Percentiles rank a stretch among this genome's conserved stretches.
Conservation (phyloP, 2,888 invertebrate species). For the Stenurella melanura region DNA sequence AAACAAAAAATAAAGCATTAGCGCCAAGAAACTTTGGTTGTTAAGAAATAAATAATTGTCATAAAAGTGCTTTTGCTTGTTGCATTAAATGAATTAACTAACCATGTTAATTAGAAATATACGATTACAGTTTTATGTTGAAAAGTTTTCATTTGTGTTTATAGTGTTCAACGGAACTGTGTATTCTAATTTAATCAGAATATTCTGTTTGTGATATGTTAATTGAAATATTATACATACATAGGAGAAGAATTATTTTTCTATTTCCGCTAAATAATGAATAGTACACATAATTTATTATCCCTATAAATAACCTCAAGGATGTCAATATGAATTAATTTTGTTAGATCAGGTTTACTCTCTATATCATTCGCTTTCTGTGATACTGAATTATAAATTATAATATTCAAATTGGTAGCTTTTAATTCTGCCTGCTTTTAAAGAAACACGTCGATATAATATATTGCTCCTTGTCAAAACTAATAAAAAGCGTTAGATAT, state of each 20-base stretch:
- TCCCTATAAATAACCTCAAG: neutral
- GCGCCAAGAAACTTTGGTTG: neutral
- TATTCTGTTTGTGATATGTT: neutral
- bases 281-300: neutral
- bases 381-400: too few relatives aligned
- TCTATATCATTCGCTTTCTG: too few relatives aligned
- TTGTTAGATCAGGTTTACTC: neutral
- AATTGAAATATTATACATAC: too few relatives aligned
- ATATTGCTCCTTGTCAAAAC: too few relatives aligned
- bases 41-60: neutral
- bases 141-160: neutral
- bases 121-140: neutral
- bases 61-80: constrained; percentile 7
- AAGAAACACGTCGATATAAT: too few relatives aligned
- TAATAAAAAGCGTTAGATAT: too few relatives aligned
- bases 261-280: neutral
- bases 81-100: constrained; percentile 5
- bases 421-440: too few relatives aligned
- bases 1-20: constrained; percentile 16
- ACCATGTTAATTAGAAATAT: neutral
- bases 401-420: too few relatives aligned
- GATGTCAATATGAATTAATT: neutral
- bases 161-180: neutral
- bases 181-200: neutral
- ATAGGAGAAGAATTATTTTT: too few relatives aligned